A percentile compares a stretch with the other conserved stretches of the same genome.
Conservation (phyloP, 2,113 vertebrate species). For the Platysteira castanea region DNA sequence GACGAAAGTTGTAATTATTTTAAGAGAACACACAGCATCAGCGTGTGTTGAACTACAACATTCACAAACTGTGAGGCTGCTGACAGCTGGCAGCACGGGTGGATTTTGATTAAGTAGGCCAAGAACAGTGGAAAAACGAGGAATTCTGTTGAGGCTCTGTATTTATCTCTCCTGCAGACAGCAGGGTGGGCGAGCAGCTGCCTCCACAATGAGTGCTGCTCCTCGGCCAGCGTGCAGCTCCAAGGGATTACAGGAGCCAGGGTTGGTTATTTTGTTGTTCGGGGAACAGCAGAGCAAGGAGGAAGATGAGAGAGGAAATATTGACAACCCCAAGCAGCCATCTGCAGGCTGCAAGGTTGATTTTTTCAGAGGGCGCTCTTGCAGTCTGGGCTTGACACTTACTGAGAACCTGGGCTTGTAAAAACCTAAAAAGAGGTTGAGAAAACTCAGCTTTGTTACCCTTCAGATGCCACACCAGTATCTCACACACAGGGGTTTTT, state of each 20-base stretch:
- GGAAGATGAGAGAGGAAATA: background rate
- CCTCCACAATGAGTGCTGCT: background rate
- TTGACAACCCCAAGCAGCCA: background rate
- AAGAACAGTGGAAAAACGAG: background rate
- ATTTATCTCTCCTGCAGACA: background rate
- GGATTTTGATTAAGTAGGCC: background rate
- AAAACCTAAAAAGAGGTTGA: background rate
- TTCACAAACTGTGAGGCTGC: background rate
- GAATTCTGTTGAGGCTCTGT: background rate
- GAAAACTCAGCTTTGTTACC: background rate
- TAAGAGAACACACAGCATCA: background rate
- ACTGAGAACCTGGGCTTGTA: accelerated
- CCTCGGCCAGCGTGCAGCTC: background rate
- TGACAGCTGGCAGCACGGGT: background rate
- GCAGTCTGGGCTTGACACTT: too few species aligned
- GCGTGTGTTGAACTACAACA: background rate
- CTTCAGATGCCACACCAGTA: background rate
- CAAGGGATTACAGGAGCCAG: background rate
- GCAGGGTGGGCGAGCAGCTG: constrained; percentile 5
- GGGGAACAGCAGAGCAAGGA: background rate
- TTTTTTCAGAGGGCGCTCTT: background rate
- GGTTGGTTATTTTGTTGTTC: background rate
- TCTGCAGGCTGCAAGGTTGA: background rate
- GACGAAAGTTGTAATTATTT: background rate
- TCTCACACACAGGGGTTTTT: background rate